Evolutionary conservation across 2,113 vertebrate genomes (phyloP).

Genomic region (Hypocryptadius cinnamomeus): DNA sequence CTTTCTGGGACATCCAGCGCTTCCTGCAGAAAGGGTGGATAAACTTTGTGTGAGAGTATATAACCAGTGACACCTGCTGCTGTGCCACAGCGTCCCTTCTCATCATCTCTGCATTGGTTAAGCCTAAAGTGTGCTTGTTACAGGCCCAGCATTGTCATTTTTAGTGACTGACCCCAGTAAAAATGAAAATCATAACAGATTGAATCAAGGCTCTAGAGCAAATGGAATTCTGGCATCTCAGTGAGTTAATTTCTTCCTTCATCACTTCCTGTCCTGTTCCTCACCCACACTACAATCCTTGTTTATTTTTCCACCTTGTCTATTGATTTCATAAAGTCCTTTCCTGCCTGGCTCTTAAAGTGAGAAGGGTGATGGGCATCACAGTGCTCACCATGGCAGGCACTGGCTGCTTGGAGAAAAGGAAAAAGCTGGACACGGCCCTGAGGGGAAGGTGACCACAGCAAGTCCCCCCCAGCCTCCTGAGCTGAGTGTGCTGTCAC

Average conservation of each 20-base stretch:
- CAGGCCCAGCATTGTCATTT: not conserved
- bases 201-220: not conserved
- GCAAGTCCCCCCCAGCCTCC: not conserved
- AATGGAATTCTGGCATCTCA: not conserved
- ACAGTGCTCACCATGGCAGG: not conserved
- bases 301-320: not conserved
- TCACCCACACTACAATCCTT: not conserved
- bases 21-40: not conserved
- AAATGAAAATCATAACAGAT: not conserved
- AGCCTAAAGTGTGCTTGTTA: not conserved
- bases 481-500: not conserved
- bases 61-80: not conserved
- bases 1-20: not conserved
- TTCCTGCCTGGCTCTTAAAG: not conserved
- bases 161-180: not conserved
- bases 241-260: not conserved
- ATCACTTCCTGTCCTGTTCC: not conserved
- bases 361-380: not conserved
- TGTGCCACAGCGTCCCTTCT: not conserved
- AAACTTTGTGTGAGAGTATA: not conserved
- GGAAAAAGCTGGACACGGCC: not conserved
- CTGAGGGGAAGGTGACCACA: not conserved
- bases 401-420: not conserved
- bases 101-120: not conserved
- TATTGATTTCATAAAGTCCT: not conserved